Evolutionary conservation across 2,113 vertebrate genomes (phyloP).

Genomic region (Clarias batrachus): DNA sequence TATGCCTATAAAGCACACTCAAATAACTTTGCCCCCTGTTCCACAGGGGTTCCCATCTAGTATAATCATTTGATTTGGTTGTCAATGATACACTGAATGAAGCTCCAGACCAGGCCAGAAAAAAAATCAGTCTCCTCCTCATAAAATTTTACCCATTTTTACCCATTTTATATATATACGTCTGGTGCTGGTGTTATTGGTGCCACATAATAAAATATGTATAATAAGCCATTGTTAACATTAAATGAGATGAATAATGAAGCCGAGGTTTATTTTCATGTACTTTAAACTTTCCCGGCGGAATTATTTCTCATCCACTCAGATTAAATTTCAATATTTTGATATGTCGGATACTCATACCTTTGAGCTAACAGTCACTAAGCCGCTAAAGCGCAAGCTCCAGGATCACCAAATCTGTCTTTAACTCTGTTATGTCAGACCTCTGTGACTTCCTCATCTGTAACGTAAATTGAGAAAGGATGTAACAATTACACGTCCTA

Average conservation of each 20-base stretch:
- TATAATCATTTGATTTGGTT: background rate
- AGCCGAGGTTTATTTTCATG: background rate
- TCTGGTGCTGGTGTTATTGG: background rate
- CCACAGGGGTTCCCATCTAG: background rate
- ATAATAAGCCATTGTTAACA: background rate
- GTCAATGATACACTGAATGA: background rate
- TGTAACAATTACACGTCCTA: constrained; percentile 12
- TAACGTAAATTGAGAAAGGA: constrained; percentile 19
- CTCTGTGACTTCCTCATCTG: constrained; percentile 15
- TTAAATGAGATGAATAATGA: background rate
- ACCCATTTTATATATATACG: background rate
- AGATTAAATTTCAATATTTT: background rate
- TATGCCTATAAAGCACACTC: background rate
- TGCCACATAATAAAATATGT: background rate
- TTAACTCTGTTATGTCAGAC: constrained; percentile 12
- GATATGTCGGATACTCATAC: background rate
- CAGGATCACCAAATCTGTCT: background rate
- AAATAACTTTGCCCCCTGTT: background rate
- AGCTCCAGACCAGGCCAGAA: background rate
- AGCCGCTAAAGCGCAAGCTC: constrained; percentile 1
- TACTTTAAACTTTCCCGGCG: background rate
- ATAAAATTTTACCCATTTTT: background rate
- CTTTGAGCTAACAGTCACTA: background rate
- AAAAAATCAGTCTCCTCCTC: too few relatives aligned
- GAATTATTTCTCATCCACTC: background rate